Evolutionary conservation across 1,140 invertebrate genomes (phyloP).

Genomic region (Marisa cornuarietis): DNA sequence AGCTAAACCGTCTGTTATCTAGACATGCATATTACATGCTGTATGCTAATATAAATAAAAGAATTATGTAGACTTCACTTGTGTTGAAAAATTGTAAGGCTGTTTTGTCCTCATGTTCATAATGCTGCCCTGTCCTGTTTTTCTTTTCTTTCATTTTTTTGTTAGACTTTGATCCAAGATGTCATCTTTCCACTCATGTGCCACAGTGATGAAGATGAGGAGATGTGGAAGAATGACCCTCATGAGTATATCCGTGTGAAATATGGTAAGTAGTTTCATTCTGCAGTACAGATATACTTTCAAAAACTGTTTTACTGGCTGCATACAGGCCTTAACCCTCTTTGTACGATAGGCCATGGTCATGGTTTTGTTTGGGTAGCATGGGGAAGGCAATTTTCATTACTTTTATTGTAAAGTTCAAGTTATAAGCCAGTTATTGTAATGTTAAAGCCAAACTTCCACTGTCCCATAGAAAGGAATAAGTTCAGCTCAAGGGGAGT

Average conservation of each 20-base stretch:
- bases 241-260: slow-evolving; percentile 97
- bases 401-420: too few species aligned
- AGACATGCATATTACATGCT: not conserved
- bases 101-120: not conserved
- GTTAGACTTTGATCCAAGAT: slow-evolving; percentile 61
- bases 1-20: not conserved
- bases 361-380: too few species aligned
- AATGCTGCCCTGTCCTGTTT: not conserved
- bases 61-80: not conserved
- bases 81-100: not conserved
- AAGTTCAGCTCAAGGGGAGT: too few species aligned
- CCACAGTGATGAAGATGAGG: slow-evolving; percentile 92
- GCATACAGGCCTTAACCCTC: too few species aligned
- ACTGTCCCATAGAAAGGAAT: too few species aligned
- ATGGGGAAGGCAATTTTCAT: too few species aligned
- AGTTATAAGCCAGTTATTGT: too few species aligned
- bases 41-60: not conserved
- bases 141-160: too few species aligned
- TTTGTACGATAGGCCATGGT: too few species aligned
- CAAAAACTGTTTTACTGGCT: not conserved
- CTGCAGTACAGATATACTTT: not conserved
- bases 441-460: too few species aligned
- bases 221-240: slow-evolving; percentile 94
- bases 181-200: slow-evolving; percentile 98
- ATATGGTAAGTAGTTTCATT: slow-evolving; percentile 76